Evolutionary conservation across 2,888 invertebrate species (phyloP).

Genomic region (Ophion ventricosus): DNA sequence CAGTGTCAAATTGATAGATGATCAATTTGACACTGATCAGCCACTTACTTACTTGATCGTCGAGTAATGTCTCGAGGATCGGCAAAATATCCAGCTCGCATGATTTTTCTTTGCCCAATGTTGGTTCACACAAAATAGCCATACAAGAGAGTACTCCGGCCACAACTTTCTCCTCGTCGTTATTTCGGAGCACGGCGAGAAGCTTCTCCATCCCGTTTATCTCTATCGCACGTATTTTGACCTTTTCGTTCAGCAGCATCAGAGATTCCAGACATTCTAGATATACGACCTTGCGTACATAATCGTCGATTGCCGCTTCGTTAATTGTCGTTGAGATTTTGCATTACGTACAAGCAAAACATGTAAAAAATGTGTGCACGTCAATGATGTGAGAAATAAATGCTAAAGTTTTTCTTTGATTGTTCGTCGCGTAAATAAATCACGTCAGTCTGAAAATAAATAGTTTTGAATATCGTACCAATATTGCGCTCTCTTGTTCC

Average conservation of each 20-base stretch:
- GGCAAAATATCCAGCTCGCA: conserved; percentile 78
- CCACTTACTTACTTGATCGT: conserved; percentile 79
- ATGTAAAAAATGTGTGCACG: background rate
- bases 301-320: conserved; percentile 24
- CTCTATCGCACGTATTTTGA: conserved; percentile 77
- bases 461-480: conserved; percentile 64
- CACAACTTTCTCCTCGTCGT: conserved; percentile 74
- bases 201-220: conserved; percentile 79
- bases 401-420: conserved; percentile 25
- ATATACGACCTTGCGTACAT: conserved; percentile 72
- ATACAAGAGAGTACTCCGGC: conserved; percentile 78
- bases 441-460: conserved; percentile 12
- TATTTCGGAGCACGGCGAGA: conserved; percentile 72
- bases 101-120: conserved; percentile 80
- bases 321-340: conserved; percentile 26
- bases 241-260: conserved; percentile 79
- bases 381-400: conserved; percentile 7
- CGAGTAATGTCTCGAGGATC: conserved; percentile 75
- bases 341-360: conserved; percentile 3
- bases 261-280: conserved; percentile 80
- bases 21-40: too few species aligned
- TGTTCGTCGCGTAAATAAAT: background rate
- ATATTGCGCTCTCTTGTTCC: conserved; percentile 77
- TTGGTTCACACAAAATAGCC: conserved; percentile 77
- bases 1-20: background rate